These are phyloP conservation scores for Lonchura striata DNA, from an alignment of 2,113 vertebrate species.

Conservation along the genomic window DNA sequence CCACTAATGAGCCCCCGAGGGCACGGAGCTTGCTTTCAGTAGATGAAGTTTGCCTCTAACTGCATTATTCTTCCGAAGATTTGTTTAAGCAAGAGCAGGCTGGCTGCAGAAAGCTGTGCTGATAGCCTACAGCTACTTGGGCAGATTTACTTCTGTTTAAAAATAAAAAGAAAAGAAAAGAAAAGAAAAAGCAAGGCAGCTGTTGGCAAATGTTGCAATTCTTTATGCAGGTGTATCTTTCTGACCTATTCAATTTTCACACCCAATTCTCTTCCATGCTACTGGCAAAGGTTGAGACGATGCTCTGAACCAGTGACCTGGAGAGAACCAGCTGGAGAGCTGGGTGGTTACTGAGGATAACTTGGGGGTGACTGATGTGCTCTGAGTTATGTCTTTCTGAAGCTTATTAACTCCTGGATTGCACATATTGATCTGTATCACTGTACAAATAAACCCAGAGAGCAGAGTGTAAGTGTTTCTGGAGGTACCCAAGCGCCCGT, in stretches of 20 bases:
- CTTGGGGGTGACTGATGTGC: neutral
- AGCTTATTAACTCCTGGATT: conserved; percentile 3
- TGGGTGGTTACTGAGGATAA: neutral
- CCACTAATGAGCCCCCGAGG: neutral
- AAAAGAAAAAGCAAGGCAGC: neutral
- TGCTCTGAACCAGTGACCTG: neutral
- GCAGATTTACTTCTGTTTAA: neutral
- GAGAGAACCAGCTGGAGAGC: neutral
- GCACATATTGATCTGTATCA: neutral
- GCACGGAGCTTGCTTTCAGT: neutral
- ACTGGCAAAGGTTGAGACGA: neutral
- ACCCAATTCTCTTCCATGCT: neutral
- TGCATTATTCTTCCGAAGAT: neutral
- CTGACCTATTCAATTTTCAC: neutral
- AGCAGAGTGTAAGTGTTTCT: neutral
- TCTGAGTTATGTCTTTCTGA: neutral
- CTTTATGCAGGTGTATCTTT: neutral
- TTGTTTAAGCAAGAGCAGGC: neutral
- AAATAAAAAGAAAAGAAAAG: neutral
- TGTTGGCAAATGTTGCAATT: neutral
- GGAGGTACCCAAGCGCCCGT: neutral
- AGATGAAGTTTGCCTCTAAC: neutral
- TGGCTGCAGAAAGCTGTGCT: neutral
- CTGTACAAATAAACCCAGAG: neutral
- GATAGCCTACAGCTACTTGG: conserved; percentile 8